phyloP scores from a whole-genome alignment of 2,888 invertebrate genomes.

The Pyrocoelia pectoralis region DNA sequence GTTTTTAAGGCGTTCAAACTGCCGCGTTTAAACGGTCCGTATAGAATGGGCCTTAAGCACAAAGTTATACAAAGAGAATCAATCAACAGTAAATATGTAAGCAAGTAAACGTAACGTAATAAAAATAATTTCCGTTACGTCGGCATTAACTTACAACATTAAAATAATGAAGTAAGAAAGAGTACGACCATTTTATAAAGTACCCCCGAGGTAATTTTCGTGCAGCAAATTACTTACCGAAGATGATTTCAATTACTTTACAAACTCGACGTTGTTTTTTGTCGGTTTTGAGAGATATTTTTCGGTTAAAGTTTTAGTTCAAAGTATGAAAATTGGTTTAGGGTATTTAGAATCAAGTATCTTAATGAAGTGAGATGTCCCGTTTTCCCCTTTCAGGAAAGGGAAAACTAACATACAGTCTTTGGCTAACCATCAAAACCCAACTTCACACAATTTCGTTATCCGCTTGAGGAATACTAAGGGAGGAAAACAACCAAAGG shows the following conservation, averaged over 20 bases:
- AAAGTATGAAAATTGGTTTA: not conserved
- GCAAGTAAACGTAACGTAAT: not conserved
- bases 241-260: slow-evolving; percentile 4
- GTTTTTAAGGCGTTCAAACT: no score
- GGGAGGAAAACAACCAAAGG: slow-evolving; percentile 15
- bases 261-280: not conserved
- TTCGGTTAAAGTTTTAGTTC: not conserved
- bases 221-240: slow-evolving; percentile 2
- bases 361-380: slow-evolving; percentile 20
- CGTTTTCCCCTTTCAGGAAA: slow-evolving; percentile 13
- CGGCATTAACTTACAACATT: slow-evolving; percentile 1
- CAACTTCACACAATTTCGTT: slow-evolving; percentile 23
- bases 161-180: no score
- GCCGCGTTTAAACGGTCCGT: no score
- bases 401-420: slow-evolving; percentile 21
- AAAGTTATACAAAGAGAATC: not conserved
- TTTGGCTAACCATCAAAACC: slow-evolving; percentile 23
- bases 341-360: slow-evolving; percentile 2
- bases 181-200: not conserved
- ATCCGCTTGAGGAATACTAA: slow-evolving; percentile 23
- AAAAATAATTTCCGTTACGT: slow-evolving; percentile 10
- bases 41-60: no score
- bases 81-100: not conserved
- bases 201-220: slow-evolving; percentile 3
- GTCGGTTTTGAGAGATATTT: not conserved